phyloP scores from a whole-genome alignment of 2,888 invertebrate genomes.

The Leucophenga maculata region DNA sequence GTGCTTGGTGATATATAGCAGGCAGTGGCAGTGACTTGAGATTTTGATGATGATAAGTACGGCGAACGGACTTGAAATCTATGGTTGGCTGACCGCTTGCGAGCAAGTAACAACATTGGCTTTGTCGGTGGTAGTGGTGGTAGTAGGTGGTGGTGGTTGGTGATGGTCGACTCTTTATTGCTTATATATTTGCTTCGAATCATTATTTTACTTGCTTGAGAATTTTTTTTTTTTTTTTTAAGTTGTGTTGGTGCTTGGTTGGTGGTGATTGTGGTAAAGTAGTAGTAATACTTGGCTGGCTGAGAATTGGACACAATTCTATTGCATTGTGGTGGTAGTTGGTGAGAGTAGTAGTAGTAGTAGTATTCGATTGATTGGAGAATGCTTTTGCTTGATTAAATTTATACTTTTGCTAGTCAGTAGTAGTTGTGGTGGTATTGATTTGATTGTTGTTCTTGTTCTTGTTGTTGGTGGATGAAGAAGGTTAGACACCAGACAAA shows the following conservation, averaged over 20 bases:
- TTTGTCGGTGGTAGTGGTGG: conserved; percentile 26
- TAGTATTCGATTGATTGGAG: not conserved
- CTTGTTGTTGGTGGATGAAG: not conserved
- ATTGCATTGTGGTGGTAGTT: no score
- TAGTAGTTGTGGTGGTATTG: not conserved
- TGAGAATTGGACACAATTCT: not conserved
- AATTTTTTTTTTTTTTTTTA: conserved; percentile 15
- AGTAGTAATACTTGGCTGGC: no score
- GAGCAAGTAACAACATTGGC: no score
- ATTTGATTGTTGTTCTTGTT: no score
- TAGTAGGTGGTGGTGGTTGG: no score
- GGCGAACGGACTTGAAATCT: conserved; percentile 24
- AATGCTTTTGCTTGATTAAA: not conserved
- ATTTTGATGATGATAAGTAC: conserved; percentile 21
- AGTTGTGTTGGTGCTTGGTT: conserved; percentile 37
- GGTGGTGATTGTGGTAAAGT: conserved; percentile 30
- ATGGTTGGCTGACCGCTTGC: conserved; percentile 22
- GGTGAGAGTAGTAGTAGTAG: not conserved
- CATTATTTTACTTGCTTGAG: not conserved
- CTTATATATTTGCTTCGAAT: no score
- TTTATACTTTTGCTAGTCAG: not conserved
- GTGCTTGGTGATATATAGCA: no score
- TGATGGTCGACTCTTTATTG: conserved; percentile 28
- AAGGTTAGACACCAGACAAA: no score
- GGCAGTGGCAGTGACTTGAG: conserved; percentile 37